Evolutionary conservation across 2,797 vertebrate genomes (phyloP), one percentile per base, ranked within the genome.

Genomic region (Gadopsis bispinosus): DNA sequence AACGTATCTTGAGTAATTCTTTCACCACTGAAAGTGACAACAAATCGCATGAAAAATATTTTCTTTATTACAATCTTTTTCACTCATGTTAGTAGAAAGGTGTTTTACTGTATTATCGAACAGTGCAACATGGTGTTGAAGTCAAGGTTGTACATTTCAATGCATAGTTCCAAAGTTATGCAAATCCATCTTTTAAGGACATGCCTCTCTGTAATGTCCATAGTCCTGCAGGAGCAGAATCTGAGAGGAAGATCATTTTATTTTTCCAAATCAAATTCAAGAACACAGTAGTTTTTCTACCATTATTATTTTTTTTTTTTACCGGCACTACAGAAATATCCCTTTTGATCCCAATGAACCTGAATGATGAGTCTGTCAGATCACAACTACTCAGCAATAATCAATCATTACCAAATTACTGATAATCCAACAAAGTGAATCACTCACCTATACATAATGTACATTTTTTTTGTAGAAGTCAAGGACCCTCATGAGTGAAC

Each of bases 11-110:
- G 17, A 62, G 12, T 31, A 7, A 10, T 41, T 71, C 56, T 29
- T 50, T 35, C 19, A 60, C 1, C 19, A 59, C 11, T 14, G 26
- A 73, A 41, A 63, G 3, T 31, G 41, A 76, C 56, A 66, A 78
- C 29, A 58, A 59, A 77, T 45, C 54, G 39, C 71, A 78, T 92
- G 89, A 93, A 93, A 94, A 95, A 93, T 91, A 90, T 84, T 85
- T 80, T 90, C 73, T 94, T 94, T 94, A 94, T 93, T 94, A 92
- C 91, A 95, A 94, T 91, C 85, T 43, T 89, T 87, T 91, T 77
- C 87, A 88, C 83, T 80, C 71, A 65, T 80, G 83, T 91, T 92
- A 92, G 89, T 93, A 92, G 77, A 94, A 94, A 93, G 71, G 71
- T 85, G 64, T 81, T 66, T 88, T 66, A 83, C 83, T 87, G 67